Percentiles rank a stretch among this genome's conserved stretches.
These are phyloP conservation scores for Protobothrops flavoviridis DNA, from an alignment of 2,113 vertebrate species.

Conservation along the genomic window DNA sequence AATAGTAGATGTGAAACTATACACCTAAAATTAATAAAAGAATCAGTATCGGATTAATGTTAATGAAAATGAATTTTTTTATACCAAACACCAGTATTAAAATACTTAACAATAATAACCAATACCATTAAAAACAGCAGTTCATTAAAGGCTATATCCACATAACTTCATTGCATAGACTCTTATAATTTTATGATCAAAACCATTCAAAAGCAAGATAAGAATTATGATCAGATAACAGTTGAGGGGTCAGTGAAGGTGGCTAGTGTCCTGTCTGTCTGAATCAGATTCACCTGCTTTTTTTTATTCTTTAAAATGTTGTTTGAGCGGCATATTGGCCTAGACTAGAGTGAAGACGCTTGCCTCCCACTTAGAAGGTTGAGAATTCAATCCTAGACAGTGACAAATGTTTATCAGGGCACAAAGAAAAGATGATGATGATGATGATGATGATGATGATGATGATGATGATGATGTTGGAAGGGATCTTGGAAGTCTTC, in stretches of 20 bases:
- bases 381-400: background rate
- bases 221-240: background rate
- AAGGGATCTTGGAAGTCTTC: too few relatives aligned
- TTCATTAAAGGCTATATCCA: background rate
- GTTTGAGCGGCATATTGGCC: background rate
- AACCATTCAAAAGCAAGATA: background rate
- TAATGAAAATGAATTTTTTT: background rate
- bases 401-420: background rate
- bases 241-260: background rate
- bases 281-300: background rate
- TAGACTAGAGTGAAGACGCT: background rate
- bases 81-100: background rate
- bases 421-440: background rate
- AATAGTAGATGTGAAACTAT: background rate
- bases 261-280: background rate
- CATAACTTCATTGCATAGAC: background rate
- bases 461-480: too few relatives aligned
- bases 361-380: background rate
- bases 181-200: background rate
- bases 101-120: background rate
- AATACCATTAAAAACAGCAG: background rate
- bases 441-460: too few relatives aligned
- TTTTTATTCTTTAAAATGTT: background rate
- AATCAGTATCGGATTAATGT: background rate
- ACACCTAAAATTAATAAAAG: background rate